Base-by-base conservation (phyloP, 2,797 vertebrate species). In the Morus bassanus region DNA sequence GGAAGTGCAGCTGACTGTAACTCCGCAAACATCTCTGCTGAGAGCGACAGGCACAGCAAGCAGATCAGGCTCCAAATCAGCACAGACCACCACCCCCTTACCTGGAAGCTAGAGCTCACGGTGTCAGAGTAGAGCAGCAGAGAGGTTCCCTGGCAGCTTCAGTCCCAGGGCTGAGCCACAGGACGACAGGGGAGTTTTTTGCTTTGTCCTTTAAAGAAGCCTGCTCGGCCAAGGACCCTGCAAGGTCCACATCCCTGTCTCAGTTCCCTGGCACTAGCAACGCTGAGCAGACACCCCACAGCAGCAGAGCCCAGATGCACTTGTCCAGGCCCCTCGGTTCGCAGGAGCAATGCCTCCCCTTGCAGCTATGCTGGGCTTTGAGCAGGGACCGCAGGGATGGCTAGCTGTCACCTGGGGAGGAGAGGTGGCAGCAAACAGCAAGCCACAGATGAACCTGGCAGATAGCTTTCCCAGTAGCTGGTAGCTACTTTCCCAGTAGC, bases 41-140 rank as follows among this genome's bases (percentile, higher is more conserved):
- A 19, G 59, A 31, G 73, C 9, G 4, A 25, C 18, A 1, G 45
- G 31, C 50, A 7, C 68, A 17, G 72, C 45, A 2, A 39, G 64
- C 21, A 4, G 54, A 24, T 3, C 30, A 4, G 61, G 68, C 56
- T 43, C 33, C 11, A 1, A 9, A 16, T 1, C 1, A 21, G 46
- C 46, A 19, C 10, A 13, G 24, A 46, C 53, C 53, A 41, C 31
- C 75, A 33, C 13, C 16, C 18, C 25, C 75, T 7, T 1, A 28
- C 70, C 65, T 6, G 60, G 31, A 45, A 48, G 18, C 39, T 35
- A 27, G 37, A 23, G 45, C 68, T 79, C 4, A 0, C 11, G 50
- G 31, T 14, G n/a, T 10, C 3, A 1, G 31, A 46, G 31, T 1
- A 12, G 68, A 28, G 43, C 23, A 30, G 56, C 37, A 11, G 5